These are phyloP conservation scores for Meloidogyne hapla DNA, from an alignment of 1,140 invertebrate genomes.

Conservation along the genomic window DNA sequence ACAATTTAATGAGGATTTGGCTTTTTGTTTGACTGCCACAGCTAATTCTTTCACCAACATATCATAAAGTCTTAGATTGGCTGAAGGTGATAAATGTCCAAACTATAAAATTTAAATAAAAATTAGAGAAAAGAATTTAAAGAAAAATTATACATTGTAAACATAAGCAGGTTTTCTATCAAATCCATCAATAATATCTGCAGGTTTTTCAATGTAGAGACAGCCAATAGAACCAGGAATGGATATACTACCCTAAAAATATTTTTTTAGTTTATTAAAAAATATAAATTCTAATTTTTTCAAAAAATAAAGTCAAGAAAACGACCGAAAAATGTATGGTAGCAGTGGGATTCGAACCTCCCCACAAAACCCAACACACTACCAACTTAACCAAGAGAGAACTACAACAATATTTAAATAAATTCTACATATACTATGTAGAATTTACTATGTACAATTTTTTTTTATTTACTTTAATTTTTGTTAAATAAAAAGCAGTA, in stretches of 20 bases:
- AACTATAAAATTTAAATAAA: conserved; percentile 90
- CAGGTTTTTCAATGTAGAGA: conserved; percentile 53
- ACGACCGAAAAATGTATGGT: no score
- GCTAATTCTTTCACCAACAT: conserved; percentile 80
- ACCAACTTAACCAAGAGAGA: background rate
- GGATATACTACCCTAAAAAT: conserved; percentile 38
- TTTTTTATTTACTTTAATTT: no score
- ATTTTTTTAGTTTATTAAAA: background rate
- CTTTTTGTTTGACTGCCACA: conserved; percentile 75
- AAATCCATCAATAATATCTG: conserved; percentile 58
- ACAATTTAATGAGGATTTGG: conserved; percentile 70
- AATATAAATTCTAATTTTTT: background rate
- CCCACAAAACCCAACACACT: background rate
- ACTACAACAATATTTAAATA: no score
- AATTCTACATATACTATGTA: no score
- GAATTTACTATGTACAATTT: no score
- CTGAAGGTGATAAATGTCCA: conserved; percentile 78
- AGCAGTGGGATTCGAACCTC: background rate
- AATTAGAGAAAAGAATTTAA: background rate
- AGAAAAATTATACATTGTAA: conserved; percentile 45
- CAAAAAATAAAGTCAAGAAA: background rate
- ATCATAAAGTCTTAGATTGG: conserved; percentile 83
- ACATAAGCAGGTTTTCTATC: conserved; percentile 46
- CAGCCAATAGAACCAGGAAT: conserved; percentile 57
- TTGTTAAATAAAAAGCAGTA: no score